Base-by-base conservation (phyloP, 2,888 invertebrate genomes). In the Xylocampa areola region DNA sequence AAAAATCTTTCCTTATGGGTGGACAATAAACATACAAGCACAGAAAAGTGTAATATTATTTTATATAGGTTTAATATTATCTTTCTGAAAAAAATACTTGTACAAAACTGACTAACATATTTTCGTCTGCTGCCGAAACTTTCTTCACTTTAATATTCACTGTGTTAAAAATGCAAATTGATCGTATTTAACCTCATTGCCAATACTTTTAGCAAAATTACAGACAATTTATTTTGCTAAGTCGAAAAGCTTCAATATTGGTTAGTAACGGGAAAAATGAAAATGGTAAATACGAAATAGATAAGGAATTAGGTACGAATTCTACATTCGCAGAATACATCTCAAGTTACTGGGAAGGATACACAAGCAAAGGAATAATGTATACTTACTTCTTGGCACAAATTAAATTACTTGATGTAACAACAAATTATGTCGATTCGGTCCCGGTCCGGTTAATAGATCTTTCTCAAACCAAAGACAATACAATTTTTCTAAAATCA, bases 131-230 rank as follows among this genome's bases (percentile, higher is more conserved):
- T n/a, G 19, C 10, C 23, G 39, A 44, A 39, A 33, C 36, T 37
- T 64, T 52, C 62, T 52, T 47, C 62, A 41, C 19, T 35, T n/a
- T n/a, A n/a, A 11, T 35, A 16, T 43, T 53, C n/a, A n/a, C n/a
- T n/a, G n/a, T n/a, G n/a, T n/a, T n/a, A n/a, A 48, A 60, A 60
- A 64, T 64, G 45, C 36, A 62, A 62, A 62, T 52, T 61, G 29
- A 39, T 35, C 36, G 8, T 48, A 47, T 47, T 44, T 68, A 35
- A 29, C 68, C 17, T 33, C 10, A 19, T 7, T 14, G 16, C 40
- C 23, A 33, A 33, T 39, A 64, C 13, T 29, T 45, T 32, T 45
- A 45, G 29, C 49, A 69, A 66, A n/a, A 66, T 69, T 64, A 47
- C 44, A 45, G 16, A 11, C 48, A 55, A 65, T 68, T 68, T 64